Base-by-base conservation (phyloP, 2,888 invertebrate species). In the Sycophila texana region DNA sequence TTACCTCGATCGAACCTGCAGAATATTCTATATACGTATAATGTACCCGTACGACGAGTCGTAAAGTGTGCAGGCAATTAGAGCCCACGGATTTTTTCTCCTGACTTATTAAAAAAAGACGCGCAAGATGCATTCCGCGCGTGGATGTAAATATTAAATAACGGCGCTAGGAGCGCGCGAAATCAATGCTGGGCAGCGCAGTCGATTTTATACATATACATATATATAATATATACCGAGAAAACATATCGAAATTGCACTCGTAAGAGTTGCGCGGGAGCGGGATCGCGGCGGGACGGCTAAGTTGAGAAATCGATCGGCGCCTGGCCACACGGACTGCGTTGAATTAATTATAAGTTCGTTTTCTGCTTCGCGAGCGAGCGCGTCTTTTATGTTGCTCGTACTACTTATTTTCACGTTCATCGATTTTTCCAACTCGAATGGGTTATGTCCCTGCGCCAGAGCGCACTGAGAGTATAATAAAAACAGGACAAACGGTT, bases 271-370 rank as follows among this genome's bases (percentile, higher is more conserved):
- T 47, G 39, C 63, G 18, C 10, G 7, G 13, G 13, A 30, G 2
- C 18, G 63, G 10, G n/a, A 4, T 4, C 18, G 47, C 7, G 5
- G n/a, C 10, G 12, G 4, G 10, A 49, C 55, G 60, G 60, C 60
- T 72, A 72, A 77, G 77, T 72, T 72, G 12, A 47, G 65, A 75
- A 84, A 85, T 85, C 85, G 85, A 85, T 85, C 85, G 79, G 82
- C 47, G 39, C 22, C 13, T 39, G 63, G 39, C 13, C 14, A 47
- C 51, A 13, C 53, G 58, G 53, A 68, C 60, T 80, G 79, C 75
- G 71, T 81, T 85, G 85, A 86, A 86, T 86, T 85, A 86, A 86
- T 86, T 84, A 86, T 83, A 81, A 82, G 79, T 74, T 81, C 83
- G 84, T 86, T 85, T 86, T 84, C 83, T 84, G 82, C 76, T 76